Percentiles rank a stretch among this genome's conserved stretches.
Conservation (phyloP, 1,140 invertebrate genomes). For the Daktulosphaira vitifoliae region DNA sequence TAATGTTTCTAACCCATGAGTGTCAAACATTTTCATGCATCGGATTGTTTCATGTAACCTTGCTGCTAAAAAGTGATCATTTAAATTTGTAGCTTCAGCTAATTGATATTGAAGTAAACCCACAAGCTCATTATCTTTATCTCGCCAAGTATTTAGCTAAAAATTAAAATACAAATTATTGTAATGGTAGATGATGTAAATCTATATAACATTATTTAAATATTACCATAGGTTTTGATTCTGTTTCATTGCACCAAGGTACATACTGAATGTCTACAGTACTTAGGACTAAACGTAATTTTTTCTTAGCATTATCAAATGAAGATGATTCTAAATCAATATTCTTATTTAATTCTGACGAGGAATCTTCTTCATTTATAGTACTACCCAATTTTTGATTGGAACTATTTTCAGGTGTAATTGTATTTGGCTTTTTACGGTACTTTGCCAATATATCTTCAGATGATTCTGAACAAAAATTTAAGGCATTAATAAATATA, state of each 20-base stretch:
- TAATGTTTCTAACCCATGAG: constrained; percentile 32
- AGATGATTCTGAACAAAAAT: constrained; percentile 54
- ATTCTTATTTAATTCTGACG: constrained; percentile 11
- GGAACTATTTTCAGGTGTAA: constrained; percentile 28
- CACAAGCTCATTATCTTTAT: constrained; percentile 58
- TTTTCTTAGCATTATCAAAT: constrained; percentile 83
- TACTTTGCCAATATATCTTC: constrained; percentile 96
- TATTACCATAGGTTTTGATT: constrained; percentile 30
- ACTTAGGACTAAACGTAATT: constrained; percentile 82
- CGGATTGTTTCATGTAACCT: constrained; percentile 79
- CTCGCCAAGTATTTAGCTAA: constrained; percentile 46
- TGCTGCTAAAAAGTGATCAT: constrained; percentile 70
- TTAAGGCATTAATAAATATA: too few relatives aligned
- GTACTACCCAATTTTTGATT: constrained; percentile 17
- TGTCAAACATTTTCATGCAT: constrained; percentile 45
- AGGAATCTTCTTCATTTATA: constrained; percentile 47
- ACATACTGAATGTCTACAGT: constrained; percentile 59
- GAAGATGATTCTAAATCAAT: constrained; percentile 46
- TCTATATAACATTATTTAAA: background rate
- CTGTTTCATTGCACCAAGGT: constrained; percentile 33
- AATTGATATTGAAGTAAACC: constrained; percentile 69
- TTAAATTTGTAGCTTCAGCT: constrained; percentile 78
- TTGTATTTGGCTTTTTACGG: constrained; percentile 55
- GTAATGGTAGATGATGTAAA: too few relatives aligned
- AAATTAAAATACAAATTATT: constrained; percentile 36